A percentile compares a stretch with the other conserved stretches of the same genome.
phyloP scores from a whole-genome alignment of 2,797 vertebrate genomes.

The Urosaurus nigricauda region DNA sequence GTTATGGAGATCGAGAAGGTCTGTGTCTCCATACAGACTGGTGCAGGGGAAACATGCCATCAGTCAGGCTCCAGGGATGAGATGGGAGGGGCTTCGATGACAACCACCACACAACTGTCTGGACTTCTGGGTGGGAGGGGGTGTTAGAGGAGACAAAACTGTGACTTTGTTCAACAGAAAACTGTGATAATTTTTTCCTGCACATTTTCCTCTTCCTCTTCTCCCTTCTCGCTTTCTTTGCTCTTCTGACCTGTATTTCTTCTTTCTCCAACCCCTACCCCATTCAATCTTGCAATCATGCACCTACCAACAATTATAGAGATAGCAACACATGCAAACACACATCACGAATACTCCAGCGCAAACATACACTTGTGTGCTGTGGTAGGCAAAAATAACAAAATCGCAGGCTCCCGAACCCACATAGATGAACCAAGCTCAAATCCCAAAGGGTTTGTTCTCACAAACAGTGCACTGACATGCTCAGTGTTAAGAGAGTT shows the following conservation, averaged over 20 bases:
- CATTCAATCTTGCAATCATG: conserved; percentile 14
- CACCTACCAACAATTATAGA: background rate
- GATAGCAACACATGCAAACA: conserved; percentile 3
- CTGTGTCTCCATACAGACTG: conserved; percentile 2
- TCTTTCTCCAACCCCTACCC: background rate
- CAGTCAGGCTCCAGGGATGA: conserved; percentile 8
- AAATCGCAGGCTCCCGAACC: background rate
- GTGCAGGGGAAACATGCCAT: conserved; percentile 9
- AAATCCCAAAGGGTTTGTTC: background rate
- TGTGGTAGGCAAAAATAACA: background rate
- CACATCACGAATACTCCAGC: background rate
- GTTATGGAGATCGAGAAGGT: background rate
- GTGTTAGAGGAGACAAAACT: conserved; percentile 49
- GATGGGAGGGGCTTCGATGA: background rate
- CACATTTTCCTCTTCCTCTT: conserved; percentile 35
- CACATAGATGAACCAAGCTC: background rate
- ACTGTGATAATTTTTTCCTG: conserved; percentile 46
- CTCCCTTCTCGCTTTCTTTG: conserved; percentile 23
- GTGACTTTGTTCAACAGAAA: conserved; percentile 54
- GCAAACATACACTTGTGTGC: background rate
- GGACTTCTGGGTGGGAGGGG: conserved; percentile 39
- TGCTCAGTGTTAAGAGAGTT: background rate
- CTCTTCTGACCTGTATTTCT: conserved; percentile 21
- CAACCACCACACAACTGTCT: conserved; percentile 18
- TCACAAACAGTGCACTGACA: background rate